Evolutionary conservation across 2,797 vertebrate species (phyloP), one percentile per base, ranked within the genome.

Genomic region (Onychomys leucogaster): DNA sequence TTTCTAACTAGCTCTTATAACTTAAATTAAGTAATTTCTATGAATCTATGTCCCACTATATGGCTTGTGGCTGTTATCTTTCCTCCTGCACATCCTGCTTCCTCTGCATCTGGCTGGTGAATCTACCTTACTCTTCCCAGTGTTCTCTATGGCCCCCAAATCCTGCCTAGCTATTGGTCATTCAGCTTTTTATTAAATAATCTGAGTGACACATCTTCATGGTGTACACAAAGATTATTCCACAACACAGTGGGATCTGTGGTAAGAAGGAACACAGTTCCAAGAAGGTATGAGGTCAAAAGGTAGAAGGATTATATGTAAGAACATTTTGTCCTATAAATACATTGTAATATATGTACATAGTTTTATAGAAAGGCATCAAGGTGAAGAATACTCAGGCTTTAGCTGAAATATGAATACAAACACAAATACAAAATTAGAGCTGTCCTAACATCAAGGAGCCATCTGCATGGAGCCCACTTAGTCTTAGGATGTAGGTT

Each of bases 301-400:
- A 10, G 34, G 10, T 49, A 81, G 32, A 1, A 82, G 13, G 6
- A 77, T 52, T 69, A 3, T 49, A n/a, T 81, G 37, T 13, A 43
- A 92, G 49, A 80, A 81, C 29, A 81, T 65, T 89, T 82, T 90
- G 37, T 83, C 75, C 63, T 90, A 71, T 89, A 69, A 90, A 37
- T 43, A 43, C 71, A 43, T 25, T 75, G 71, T 41, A 75, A 27
- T 27, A 43, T 25, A 75, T 82, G 81, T 90, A 84, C 52, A 82
- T 78, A 90, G 25, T 76, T 29, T 52, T 94, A 52, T 63, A 67
- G 46, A 85, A 88, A 85, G 52, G 2, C 5, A 55, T 29, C 32
- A 11, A 41, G 84, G 57, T 96, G 41, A 91, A 92, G 73, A 97
- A 43, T n/a, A 21, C 19, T 85, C 43, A 29, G 23, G 29, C 65